These are phyloP conservation scores for Aplocera efformata DNA, from an alignment of 2,888 invertebrate species.

Conservation along the genomic window DNA sequence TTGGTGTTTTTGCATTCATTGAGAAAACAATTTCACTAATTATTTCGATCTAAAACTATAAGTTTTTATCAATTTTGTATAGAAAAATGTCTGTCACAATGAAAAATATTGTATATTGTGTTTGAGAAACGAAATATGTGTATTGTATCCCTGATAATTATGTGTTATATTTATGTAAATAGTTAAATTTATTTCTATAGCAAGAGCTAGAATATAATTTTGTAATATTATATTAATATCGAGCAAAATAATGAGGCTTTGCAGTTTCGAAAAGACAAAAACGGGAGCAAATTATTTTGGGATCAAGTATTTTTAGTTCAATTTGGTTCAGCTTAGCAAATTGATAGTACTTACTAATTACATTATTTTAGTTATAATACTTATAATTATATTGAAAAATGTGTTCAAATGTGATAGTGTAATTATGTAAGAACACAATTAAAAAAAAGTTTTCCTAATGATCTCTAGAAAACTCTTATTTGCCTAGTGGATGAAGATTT, in stretches of 20 bases:
- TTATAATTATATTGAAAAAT: slow-evolving; percentile 36
- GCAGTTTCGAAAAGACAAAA: slow-evolving; percentile 4
- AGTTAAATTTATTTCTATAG: slow-evolving; percentile 21
- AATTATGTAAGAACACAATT: slow-evolving; percentile 61
- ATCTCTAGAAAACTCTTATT: slow-evolving; percentile 77
- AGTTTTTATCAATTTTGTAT: too few relatives aligned
- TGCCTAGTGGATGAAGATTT: slow-evolving; percentile 47
- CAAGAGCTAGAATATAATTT: slow-evolving; percentile 1
- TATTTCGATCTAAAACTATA: slow-evolving; percentile 3
- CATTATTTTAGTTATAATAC: slow-evolving; percentile 24
- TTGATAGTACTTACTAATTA: slow-evolving; percentile 13
- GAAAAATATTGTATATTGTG: too few relatives aligned
- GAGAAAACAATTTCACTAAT: too few relatives aligned
- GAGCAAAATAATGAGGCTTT: slow-evolving; percentile 6
- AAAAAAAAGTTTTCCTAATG: slow-evolving; percentile 77
- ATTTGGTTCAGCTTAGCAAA: slow-evolving; percentile 3
- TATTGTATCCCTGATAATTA: not conserved
- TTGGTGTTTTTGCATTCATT: too few relatives aligned
- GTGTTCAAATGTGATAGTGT: slow-evolving; percentile 80
- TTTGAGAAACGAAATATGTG: too few relatives aligned
- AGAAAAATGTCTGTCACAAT: too few relatives aligned
- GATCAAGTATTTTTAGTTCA: slow-evolving; percentile 2
- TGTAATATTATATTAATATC: not conserved
- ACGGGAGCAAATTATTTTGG: slow-evolving; percentile 43
- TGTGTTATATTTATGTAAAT: slow-evolving; percentile 4